Evolutionary conservation across 2,888 invertebrate species (phyloP).

Genomic region (Meteorus colon): DNA sequence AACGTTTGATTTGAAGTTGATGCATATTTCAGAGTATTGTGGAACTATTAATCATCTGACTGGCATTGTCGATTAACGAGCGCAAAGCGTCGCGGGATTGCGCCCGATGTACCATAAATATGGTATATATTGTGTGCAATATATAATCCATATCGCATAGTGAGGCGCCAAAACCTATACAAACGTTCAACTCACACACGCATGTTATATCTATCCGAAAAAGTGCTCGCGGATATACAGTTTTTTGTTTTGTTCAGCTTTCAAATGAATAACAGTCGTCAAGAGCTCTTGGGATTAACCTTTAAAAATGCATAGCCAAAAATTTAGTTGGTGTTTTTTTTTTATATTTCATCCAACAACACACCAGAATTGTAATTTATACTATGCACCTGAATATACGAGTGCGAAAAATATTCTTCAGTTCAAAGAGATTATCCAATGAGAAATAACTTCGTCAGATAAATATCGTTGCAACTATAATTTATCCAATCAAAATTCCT

Average conservation of each 20-base stretch:
- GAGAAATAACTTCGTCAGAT: neutral
- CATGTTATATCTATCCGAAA: slow-evolving; percentile 62
- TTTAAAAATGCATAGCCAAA: slow-evolving; percentile 55
- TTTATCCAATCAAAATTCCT: neutral
- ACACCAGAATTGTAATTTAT: neutral
- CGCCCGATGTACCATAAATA: slow-evolving; percentile 61
- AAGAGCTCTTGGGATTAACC: slow-evolving; percentile 67
- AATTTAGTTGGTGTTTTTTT: neutral
- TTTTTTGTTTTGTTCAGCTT: slow-evolving; percentile 28
- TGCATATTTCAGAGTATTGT: slow-evolving; percentile 35
- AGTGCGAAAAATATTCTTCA: slow-evolving; percentile 5
- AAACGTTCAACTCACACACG: slow-evolving; percentile 58
- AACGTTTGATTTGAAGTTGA: slow-evolving; percentile 39
- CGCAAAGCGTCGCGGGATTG: slow-evolving; percentile 51
- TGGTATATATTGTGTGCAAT: slow-evolving; percentile 53
- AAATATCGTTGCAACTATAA: neutral
- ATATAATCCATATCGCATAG: slow-evolving; percentile 60
- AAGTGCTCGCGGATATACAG: slow-evolving; percentile 18
- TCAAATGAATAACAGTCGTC: slow-evolving; percentile 69
- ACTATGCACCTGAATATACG: neutral
- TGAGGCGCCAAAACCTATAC: slow-evolving; percentile 13
- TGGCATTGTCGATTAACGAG: slow-evolving; percentile 64
- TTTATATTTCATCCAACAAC: neutral
- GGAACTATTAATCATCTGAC: slow-evolving; percentile 39
- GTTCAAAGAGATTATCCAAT: neutral